Evolutionary conservation across 2,113 vertebrate genomes (phyloP).

Genomic region (Hydrochoerus hydrochaeris): DNA sequence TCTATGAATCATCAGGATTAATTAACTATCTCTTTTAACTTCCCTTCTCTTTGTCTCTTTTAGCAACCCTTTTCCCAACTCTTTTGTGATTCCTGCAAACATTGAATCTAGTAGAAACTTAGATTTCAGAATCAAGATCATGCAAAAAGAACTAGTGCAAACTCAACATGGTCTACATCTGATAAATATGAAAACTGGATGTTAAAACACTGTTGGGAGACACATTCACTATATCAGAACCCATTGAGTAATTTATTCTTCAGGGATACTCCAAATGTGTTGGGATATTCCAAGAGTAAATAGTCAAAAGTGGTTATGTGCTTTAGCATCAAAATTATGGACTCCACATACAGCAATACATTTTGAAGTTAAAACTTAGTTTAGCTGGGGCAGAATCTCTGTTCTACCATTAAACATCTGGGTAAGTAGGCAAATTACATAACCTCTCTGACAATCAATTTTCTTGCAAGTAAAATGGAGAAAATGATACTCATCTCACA

Average conservation of each 20-base stretch:
- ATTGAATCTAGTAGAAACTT: constrained; percentile 42
- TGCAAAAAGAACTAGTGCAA: neutral
- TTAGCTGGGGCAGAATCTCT: neutral
- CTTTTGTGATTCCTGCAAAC: constrained; percentile 47
- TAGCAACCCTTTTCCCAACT: neutral
- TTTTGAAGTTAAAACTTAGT: neutral
- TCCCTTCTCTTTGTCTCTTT: constrained; percentile 46
- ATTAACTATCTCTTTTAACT: neutral
- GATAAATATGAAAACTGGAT: neutral
- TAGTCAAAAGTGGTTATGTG: neutral
- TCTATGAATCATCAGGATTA: neutral
- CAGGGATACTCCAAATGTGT: neutral
- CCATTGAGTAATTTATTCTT: neutral
- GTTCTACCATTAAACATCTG: neutral
- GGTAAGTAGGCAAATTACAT: neutral
- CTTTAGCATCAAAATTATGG: neutral
- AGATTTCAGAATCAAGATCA: constrained; percentile 24
- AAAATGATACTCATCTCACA: neutral
- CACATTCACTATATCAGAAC: neutral
- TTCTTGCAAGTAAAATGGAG: constrained; percentile 20
- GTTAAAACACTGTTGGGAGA: neutral
- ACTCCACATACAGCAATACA: neutral
- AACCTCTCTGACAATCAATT: neutral
- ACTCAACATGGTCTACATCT: neutral
- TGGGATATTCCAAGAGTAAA: neutral